Percentiles rank a stretch among this genome's conserved stretches.
These are phyloP conservation scores for Cebus imitator DNA, from an alignment of 2,113 vertebrate species.

Conservation along the genomic window DNA sequence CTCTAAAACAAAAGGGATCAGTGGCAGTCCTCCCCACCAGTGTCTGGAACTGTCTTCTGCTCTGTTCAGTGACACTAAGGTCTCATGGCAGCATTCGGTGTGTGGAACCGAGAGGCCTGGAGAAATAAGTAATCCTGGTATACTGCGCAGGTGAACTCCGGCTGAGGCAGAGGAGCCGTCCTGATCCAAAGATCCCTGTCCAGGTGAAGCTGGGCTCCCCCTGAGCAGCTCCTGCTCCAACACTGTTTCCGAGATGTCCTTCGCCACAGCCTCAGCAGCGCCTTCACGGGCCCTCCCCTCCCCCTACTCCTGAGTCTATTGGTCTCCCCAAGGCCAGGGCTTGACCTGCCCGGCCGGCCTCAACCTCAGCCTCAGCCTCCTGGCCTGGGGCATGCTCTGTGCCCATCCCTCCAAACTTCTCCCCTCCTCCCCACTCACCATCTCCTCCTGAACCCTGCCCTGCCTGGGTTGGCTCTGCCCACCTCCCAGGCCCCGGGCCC, in stretches of 20 bases:
- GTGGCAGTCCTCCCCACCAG: background rate
- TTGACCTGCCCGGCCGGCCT: background rate
- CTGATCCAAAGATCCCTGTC: background rate
- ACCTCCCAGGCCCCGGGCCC: background rate
- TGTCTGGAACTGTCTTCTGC: background rate
- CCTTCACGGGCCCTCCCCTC: background rate
- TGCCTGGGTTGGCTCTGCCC: background rate
- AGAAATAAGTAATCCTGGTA: background rate
- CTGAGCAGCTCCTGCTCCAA: background rate
- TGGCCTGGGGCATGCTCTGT: background rate
- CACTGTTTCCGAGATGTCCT: accelerated
- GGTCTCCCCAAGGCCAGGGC: background rate
- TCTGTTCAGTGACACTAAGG: background rate
- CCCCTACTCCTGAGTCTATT: background rate
- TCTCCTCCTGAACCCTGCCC: background rate
- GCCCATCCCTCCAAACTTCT: background rate
- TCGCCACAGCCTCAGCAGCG: background rate
- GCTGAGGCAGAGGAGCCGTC: background rate
- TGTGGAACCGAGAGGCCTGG: background rate
- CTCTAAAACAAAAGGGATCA: background rate
- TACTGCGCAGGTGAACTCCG: accelerated
- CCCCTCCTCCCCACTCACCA: background rate
- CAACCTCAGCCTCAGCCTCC: background rate
- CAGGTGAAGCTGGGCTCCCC: accelerated
- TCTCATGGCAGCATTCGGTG: background rate